A percentile compares a stretch with the other conserved stretches of the same genome.
Conservation (phyloP, 2,797 vertebrate species). For the Amniataba percoides region DNA sequence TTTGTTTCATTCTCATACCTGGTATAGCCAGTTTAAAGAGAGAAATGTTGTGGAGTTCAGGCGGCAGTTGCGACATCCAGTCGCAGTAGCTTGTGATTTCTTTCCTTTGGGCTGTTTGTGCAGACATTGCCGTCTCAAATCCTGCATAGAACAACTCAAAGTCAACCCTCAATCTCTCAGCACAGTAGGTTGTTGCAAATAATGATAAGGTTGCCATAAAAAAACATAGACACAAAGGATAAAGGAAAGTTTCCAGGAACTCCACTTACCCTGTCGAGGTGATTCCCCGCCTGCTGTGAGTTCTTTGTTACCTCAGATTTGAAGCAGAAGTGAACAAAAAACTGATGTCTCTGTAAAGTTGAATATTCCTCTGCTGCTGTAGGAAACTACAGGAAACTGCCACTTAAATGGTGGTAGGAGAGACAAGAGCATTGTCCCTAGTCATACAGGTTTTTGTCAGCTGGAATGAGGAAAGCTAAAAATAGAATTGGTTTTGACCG, state of each 20-base stretch:
- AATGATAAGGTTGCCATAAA: not conserved
- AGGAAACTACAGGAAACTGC: not conserved
- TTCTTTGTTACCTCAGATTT: not conserved
- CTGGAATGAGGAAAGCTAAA: not conserved
- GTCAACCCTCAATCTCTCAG: not conserved
- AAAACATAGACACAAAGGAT: not conserved
- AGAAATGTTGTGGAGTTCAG: slow-evolving; percentile 36
- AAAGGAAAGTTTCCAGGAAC: not conserved
- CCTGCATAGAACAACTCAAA: not conserved
- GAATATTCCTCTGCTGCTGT: not conserved
- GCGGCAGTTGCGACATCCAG: slow-evolving; percentile 74
- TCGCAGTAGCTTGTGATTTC: slow-evolving; percentile 28
- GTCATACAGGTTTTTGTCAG: slow-evolving; percentile 12
- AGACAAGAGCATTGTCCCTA: not conserved
- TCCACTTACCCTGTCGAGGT: slow-evolving; percentile 20
- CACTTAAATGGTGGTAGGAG: not conserved
- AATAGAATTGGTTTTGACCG: not conserved
- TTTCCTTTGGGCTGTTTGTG: not conserved
- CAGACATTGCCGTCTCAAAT: slow-evolving; percentile 20
- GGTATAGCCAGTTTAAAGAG: slow-evolving; percentile 71
- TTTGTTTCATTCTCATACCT: slow-evolving; percentile 50
- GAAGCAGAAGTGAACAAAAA: not conserved
- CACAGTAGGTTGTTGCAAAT: not conserved
- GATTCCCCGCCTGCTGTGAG: not conserved
- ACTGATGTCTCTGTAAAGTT: not conserved